Evolutionary conservation across 2,113 vertebrate species (phyloP).

Genomic region (Gallinago paraguaiae): DNA sequence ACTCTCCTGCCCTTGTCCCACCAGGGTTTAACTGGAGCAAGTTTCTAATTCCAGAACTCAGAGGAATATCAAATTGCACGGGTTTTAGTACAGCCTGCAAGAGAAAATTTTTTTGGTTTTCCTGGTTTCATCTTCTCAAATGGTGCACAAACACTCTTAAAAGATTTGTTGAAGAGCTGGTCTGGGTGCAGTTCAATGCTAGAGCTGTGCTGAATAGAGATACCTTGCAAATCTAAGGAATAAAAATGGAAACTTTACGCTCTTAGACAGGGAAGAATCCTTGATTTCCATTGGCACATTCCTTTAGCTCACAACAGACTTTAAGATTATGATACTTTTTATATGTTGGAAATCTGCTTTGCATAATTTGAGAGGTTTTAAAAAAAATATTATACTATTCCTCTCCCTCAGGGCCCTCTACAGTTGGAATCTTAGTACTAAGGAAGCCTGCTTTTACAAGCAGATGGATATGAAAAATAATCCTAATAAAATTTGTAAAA

Average conservation of each 20-base stretch:
- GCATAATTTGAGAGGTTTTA: slow-evolving; percentile 45
- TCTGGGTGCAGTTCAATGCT: background rate
- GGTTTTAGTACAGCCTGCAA: background rate
- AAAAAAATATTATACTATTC: slow-evolving; percentile 4
- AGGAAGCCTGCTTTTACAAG: slow-evolving; percentile 12
- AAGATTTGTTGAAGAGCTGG: background rate
- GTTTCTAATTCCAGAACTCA: background rate
- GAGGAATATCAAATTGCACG: background rate
- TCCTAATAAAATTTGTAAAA: slow-evolving; percentile 58
- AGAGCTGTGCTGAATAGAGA: background rate
- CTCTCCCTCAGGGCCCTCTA: slow-evolving; percentile 43
- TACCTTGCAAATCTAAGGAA: slow-evolving; percentile 1
- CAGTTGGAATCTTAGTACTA: slow-evolving; percentile 24
- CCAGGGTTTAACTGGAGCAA: background rate
- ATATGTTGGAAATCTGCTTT: slow-evolving; percentile 39
- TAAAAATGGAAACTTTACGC: background rate
- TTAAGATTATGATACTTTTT: slow-evolving; percentile 37
- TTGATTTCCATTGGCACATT: background rate
- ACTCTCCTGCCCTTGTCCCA: background rate
- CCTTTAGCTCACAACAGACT: slow-evolving; percentile 36
- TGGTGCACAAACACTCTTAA: background rate
- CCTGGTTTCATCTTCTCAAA: background rate
- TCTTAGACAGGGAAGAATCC: background rate
- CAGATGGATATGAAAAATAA: slow-evolving; percentile 59
- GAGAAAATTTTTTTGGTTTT: background rate